These are phyloP conservation scores for Drosophila albomicans DNA, from an alignment of 1,140 invertebrate genomes.

Conservation along the genomic window DNA sequence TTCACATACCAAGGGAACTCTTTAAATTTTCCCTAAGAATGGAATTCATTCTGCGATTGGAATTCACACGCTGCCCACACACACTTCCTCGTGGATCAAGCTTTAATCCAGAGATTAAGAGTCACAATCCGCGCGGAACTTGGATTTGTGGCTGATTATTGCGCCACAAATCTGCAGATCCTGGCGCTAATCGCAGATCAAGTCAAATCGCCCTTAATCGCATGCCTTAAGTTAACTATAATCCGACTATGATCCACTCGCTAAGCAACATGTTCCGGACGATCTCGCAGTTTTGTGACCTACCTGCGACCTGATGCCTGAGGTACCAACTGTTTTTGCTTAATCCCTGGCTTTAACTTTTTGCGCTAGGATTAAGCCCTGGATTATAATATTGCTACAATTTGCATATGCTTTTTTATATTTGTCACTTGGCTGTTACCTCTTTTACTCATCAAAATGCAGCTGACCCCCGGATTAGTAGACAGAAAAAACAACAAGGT, in stretches of 20 bases:
- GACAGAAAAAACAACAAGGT: constrained; percentile 5
- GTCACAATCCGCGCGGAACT: constrained; percentile 52
- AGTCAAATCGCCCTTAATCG: constrained; percentile 48
- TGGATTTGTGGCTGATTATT: constrained; percentile 60
- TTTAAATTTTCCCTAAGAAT: background rate
- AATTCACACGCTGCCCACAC: constrained; percentile 4
- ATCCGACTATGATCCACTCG: constrained; percentile 59
- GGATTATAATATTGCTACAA: constrained; percentile 53
- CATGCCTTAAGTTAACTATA: constrained; percentile 74
- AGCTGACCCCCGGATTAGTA: constrained; percentile 61
- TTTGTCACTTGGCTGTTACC: constrained; percentile 50
- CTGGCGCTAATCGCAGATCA: constrained; percentile 58
- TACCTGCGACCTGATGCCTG: constrained; percentile 25
- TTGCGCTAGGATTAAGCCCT: constrained; percentile 37
- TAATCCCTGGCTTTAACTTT: constrained; percentile 74
- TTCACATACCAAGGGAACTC: background rate
- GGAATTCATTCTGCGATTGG: constrained; percentile 3
- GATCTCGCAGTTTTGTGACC: constrained; percentile 6
- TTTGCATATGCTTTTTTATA: constrained; percentile 48
- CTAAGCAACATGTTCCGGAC: constrained; percentile 54
- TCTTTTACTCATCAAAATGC: constrained; percentile 57
- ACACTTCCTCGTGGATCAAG: constrained; percentile 35
- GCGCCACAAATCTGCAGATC: constrained; percentile 60
- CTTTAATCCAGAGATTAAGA: constrained; percentile 65
- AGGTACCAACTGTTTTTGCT: constrained; percentile 59